These are phyloP conservation scores for Lophius americanus DNA, from an alignment of 2,797 vertebrate genomes.

Conservation along the genomic window DNA sequence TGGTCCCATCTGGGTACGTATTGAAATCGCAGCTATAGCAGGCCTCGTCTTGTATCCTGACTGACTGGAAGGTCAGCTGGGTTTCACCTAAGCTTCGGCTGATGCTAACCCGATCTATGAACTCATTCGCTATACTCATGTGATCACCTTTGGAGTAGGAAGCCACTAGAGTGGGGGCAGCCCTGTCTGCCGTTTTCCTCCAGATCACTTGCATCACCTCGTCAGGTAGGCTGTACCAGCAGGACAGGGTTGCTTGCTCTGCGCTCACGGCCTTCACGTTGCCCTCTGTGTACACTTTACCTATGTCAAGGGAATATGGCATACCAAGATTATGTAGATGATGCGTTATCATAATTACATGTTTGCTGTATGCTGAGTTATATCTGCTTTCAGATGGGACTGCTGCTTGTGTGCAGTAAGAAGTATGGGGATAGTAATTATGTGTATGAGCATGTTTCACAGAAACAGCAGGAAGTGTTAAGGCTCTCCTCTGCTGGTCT, in stretches of 20 bases:
- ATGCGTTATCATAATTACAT: not conserved
- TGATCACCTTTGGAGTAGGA: constrained; percentile 41
- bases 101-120: constrained; percentile 57
- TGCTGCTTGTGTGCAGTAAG: not conserved
- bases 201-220: constrained; percentile 80
- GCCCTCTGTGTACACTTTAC: constrained; percentile 64
- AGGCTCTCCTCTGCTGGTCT: constrained; percentile 10
- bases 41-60: constrained; percentile 78
- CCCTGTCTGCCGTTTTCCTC: constrained; percentile 78
- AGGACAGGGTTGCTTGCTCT: constrained; percentile 65
- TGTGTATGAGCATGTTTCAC: constrained; percentile 3
- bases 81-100: constrained; percentile 68
- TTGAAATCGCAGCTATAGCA: constrained; percentile 85
- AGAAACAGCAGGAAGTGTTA: constrained; percentile 38
- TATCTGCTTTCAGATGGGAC: no score
- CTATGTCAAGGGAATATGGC: constrained; percentile 41
- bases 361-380: not conserved
- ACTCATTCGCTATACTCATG: constrained; percentile 32
- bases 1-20: constrained; percentile 75
- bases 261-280: constrained; percentile 75
- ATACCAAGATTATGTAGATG: not conserved
- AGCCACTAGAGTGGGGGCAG: constrained; percentile 71
- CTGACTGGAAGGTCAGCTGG: constrained; percentile 63
- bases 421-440: constrained; percentile 9
- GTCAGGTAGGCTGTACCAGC: constrained; percentile 68